phyloP scores from a whole-genome alignment of 1,140 invertebrate species.

The Drosophila nigromelanica region DNA sequence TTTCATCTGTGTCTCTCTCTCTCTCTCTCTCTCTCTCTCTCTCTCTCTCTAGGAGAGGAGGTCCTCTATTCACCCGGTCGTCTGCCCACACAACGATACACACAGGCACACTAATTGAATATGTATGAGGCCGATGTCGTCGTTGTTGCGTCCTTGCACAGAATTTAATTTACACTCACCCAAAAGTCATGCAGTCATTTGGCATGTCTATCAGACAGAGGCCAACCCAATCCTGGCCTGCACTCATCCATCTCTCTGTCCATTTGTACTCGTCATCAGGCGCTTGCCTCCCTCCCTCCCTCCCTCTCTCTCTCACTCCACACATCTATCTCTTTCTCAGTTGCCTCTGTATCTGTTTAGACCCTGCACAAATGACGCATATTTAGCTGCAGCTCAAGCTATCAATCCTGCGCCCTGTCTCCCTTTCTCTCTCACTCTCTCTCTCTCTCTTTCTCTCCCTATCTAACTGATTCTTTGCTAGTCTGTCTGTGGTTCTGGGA shows the following conservation, averaged over 20 bases:
- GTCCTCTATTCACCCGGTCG: slow-evolving; percentile 18
- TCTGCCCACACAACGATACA: slow-evolving; percentile 24
- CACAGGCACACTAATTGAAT: slow-evolving; percentile 74
- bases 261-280: slow-evolving; percentile 74
- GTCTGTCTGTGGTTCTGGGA: too few relatives aligned
- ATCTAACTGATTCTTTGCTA: too few relatives aligned
- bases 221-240: slow-evolving; percentile 58
- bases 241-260: slow-evolving; percentile 72
- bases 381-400: slow-evolving; percentile 79
- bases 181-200: slow-evolving; percentile 81
- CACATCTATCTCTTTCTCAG: slow-evolving; percentile 7
- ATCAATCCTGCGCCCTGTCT: slow-evolving; percentile 61
- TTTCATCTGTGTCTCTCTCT: slow-evolving; percentile 65
- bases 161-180: slow-evolving; percentile 81
- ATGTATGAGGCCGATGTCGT: slow-evolving; percentile 75
- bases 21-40: slow-evolving; percentile 11
- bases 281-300: background rate
- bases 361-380: slow-evolving; percentile 77
- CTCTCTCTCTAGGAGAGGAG: background rate
- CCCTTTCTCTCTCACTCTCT: background rate
- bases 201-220: slow-evolving; percentile 74
- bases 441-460: slow-evolving; percentile 20
- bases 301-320: slow-evolving; percentile 17
- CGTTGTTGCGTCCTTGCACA: slow-evolving; percentile 57
- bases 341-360: slow-evolving; percentile 51